Percentiles rank a stretch among this genome's conserved stretches.
Evolutionary conservation across 2,797 vertebrate genomes (phyloP).

Genomic region (Esox masquinongy): DNA sequence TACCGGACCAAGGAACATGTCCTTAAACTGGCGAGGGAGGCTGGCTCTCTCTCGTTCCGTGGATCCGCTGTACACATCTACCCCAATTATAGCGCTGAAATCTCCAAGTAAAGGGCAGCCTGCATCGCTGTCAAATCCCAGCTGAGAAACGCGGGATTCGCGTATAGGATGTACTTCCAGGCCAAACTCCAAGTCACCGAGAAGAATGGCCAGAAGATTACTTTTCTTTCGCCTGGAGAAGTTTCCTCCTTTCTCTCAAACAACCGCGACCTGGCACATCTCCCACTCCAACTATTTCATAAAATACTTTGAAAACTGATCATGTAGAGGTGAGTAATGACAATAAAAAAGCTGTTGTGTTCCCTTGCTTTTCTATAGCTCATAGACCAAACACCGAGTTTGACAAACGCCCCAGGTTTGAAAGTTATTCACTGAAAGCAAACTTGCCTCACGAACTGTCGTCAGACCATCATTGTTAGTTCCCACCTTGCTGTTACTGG

Average conservation of each 20-base stretch:
- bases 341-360: too few species aligned
- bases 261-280: neutral
- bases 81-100: too few species aligned
- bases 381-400: too few species aligned
- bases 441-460: too few species aligned
- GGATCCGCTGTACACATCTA: constrained; percentile 2
- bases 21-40: neutral
- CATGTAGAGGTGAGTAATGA: too few species aligned
- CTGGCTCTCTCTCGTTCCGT: neutral
- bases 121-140: constrained; percentile 4
- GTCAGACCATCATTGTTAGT: too few species aligned
- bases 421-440: too few species aligned
- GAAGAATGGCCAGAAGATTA: neutral
- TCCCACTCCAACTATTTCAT: too few species aligned
- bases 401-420: too few species aligned
- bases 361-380: too few species aligned
- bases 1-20: constrained; percentile 20
- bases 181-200: constrained; percentile 12
- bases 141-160: neutral
- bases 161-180: constrained; percentile 6
- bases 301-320: too few species aligned
- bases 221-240: neutral
- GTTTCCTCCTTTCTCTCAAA: neutral
- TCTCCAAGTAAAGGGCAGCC: neutral
- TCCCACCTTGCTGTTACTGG: too few species aligned